Base-by-base conservation (phyloP, 2,888 invertebrate genomes). In the Lasius platythorax region DNA sequence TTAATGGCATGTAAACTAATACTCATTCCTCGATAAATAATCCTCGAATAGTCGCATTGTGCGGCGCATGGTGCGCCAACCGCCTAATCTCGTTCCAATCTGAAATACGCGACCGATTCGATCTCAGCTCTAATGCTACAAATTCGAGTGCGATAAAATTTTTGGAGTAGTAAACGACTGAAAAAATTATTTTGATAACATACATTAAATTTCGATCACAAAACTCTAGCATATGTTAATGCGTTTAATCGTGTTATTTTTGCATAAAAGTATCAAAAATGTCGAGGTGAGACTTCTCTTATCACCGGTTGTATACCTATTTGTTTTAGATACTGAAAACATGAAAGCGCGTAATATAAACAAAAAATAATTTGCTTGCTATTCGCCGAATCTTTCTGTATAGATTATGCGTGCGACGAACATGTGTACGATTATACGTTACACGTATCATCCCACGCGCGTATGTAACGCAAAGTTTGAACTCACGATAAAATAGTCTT, bases 211-310 rank as follows among this genome's bases (percentile, higher is more conserved):
- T 43, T n/a, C 18, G 8, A 23, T 58, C 8, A n/a, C 23, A 18
- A 50, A 50, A 18, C 18, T 53, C 8, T 9, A 43, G 72, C 23
- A 37, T 6, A 61, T 23, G 33, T 28, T 28, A 58, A 40, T 18
- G 40, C 73, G 40, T 33, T 4, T 4, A 30, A 73, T 40, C 5
- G 30, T 74, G 61, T 74, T 28, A 37, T 28, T 74, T 40, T 63
- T 2, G 8, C 43, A 43, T 30, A 33, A 56, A 72, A 56, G 37
- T 56, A 15, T 18, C 6, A 30, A 74, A 40, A 74, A 61, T 28
- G n/a, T 30, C 30, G 28, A 75, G 40, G 30, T 75, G n/a, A 40
- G n/a, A 74, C 30, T 74, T 75, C n/a, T 74, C 63, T 43, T 28
- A 28, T 63, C 63, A 50, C 6, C 18, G 6, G 2, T 50, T 18